A percentile compares a stretch with the other conserved stretches of the same genome.
Conservation (phyloP, 2,113 vertebrate species). For the Hyperoodon ampullatus region DNA sequence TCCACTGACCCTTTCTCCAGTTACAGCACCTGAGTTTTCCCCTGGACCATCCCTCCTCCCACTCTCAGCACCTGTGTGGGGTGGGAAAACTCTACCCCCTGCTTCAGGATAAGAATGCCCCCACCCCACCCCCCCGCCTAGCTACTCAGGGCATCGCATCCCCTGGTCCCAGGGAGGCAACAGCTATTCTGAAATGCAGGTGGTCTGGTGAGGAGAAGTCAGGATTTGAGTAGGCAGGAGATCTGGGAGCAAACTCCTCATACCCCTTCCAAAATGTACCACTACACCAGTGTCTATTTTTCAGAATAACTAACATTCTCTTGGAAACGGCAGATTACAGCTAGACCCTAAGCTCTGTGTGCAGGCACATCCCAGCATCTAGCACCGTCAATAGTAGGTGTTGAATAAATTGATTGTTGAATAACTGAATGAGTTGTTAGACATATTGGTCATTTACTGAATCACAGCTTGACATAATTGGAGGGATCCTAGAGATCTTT, state of each 20-base stretch:
- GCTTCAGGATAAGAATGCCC: neutral
- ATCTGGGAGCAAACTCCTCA: neutral
- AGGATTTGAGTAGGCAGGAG: neutral
- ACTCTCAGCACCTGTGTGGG: neutral
- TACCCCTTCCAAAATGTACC: neutral
- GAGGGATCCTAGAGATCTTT: neutral
- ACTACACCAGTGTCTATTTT: neutral
- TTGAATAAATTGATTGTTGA: neutral
- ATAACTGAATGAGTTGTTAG: neutral
- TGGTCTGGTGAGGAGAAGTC: neutral
- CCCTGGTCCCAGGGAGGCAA: neutral
- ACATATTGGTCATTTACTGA: neutral
- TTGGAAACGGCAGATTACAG: neutral
- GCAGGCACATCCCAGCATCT: neutral
- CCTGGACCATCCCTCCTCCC: neutral
- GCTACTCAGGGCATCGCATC: neutral
- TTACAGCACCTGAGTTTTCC: neutral
- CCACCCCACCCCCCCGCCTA: neutral
- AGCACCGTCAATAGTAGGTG: neutral
- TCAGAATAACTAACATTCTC: neutral
- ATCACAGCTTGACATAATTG: neutral
- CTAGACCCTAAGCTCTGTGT: neutral
- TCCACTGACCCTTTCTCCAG: neutral
- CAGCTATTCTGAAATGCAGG: neutral
- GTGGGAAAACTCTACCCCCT: too few species aligned